Evolutionary conservation across 2,888 invertebrate genomes (phyloP), one percentile per base, ranked within the genome.

Genomic region (Tetropium fuscum): DNA sequence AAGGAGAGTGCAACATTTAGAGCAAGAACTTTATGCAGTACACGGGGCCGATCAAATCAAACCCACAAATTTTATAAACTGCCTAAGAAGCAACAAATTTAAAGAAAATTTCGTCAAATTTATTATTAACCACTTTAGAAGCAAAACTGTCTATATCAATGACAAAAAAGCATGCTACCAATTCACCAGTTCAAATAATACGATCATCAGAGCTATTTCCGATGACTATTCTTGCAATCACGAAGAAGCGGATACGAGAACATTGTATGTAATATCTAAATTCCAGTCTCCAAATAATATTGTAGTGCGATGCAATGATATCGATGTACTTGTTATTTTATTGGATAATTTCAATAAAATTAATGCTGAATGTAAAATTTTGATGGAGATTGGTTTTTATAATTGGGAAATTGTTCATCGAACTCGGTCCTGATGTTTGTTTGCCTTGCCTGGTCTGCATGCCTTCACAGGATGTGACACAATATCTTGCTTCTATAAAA

Each of bases 391-490:
- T 27, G 27, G 2, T n/a, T 27, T 27, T 7, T 27, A 27, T 27
- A 27, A 27, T n/a, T n/a, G n/a, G n/a, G n/a, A n/a, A n/a, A n/a
- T n/a, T n/a, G n/a, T n/a, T n/a, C n/a, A n/a, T n/a, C n/a, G n/a
- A n/a, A n/a, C n/a, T n/a, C n/a, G n/a, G n/a, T n/a, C n/a, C n/a
- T n/a, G n/a, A n/a, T n/a, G n/a, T n/a, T n/a, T n/a, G n/a, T n/a
- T n/a, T n/a, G 66, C 68, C 34, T 38, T 76, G 56, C 73, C 75
- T 22, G 64, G 59, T 22, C 72, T 74, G 36, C 76, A 77, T 47
- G 76, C 76, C n/a, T 32, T 69, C 15, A 75, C 72, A 6, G 74
- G 74, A 13, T 75, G 74, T 43, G 71, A 74, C 73, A 63, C 45
- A 72, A 30, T n/a, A n/a, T n/a, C n/a, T n/a, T n/a, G n/a, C n/a